A percentile compares a stretch with the other conserved stretches of the same genome.
These are phyloP conservation scores for Onychomys arenicola DNA, from an alignment of 2,797 vertebrate genomes.

Conservation along the genomic window DNA sequence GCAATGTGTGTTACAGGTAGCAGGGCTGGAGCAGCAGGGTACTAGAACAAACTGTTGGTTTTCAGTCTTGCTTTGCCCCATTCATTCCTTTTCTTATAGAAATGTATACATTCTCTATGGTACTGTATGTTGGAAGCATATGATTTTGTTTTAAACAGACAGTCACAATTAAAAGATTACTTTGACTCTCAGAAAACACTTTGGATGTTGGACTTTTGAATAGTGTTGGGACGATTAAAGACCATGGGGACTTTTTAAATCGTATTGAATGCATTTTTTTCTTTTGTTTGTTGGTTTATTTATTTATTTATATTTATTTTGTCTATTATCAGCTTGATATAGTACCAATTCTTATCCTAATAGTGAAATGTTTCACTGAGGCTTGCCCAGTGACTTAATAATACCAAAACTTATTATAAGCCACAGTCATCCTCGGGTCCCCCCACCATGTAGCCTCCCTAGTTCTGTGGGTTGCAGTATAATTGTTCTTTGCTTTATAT, in stretches of 20 bases:
- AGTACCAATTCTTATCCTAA: no score
- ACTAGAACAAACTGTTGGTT: not conserved
- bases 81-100: not conserved
- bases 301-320: no score
- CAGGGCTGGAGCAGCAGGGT: not conserved
- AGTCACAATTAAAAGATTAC: not conserved
- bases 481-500: no score
- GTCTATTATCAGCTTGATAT: no score
- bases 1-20: not conserved
- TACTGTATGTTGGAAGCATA: not conserved
- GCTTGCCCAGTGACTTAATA: no score
- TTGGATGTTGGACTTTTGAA: not conserved
- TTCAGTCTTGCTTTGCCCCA: not conserved
- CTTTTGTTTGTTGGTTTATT: no score
- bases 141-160: not conserved
- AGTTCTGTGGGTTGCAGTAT: no score
- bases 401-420: no score
- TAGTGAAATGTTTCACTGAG: no score
- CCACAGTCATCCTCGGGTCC: no score
- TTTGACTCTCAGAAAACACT: not conserved
- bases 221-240: not conserved
- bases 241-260: not conserved
- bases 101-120: not conserved
- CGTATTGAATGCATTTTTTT: not conserved
- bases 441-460: no score